Evolutionary conservation across 2,888 invertebrate genomes (phyloP).

Genomic region (Hoplodrina ambigua): DNA sequence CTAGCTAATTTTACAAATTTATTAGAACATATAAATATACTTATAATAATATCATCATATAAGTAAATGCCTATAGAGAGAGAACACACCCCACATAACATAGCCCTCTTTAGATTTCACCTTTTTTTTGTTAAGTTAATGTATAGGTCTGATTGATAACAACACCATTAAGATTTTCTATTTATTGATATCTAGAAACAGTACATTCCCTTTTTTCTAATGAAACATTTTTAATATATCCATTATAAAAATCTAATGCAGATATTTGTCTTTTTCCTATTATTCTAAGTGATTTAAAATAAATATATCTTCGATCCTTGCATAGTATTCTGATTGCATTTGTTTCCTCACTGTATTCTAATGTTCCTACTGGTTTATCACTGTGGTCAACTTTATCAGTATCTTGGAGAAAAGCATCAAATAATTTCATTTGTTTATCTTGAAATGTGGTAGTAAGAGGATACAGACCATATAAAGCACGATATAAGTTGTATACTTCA

Average conservation of each 20-base stretch:
- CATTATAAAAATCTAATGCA: conserved; percentile 96
- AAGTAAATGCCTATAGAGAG: not conserved
- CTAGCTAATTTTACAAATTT: not conserved
- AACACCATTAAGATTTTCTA: conserved; percentile 37
- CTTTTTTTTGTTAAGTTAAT: not conserved
- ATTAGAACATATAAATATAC: not conserved
- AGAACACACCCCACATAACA: too few relatives aligned
- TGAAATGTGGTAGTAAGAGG: conserved; percentile 91
- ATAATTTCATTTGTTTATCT: conserved; percentile 91
- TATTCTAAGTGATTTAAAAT: conserved; percentile 92
- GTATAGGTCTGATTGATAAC: conserved; percentile 19
- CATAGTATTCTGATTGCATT: conserved; percentile 92
- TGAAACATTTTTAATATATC: conserved; percentile 92
- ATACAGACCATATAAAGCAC: conserved; percentile 92
- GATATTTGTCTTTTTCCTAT: conserved; percentile 93
- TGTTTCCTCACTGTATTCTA: conserved; percentile 90
- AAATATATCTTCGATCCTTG: conserved; percentile 91
- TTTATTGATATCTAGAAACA: conserved; percentile 78
- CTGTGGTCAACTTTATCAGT: conserved; percentile 60
- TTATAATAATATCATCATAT: too few relatives aligned
- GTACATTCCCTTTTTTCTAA: conserved; percentile 74
- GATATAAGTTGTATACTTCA: conserved; percentile 93
- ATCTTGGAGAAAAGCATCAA: conserved; percentile 87
- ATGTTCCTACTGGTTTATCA: conserved; percentile 87
- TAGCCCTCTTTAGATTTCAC: too few relatives aligned